Percentiles rank a stretch among this genome's conserved stretches.
These are phyloP conservation scores for Psilopsiagon aymara DNA, from an alignment of 2,113 vertebrate species.

Conservation along the genomic window DNA sequence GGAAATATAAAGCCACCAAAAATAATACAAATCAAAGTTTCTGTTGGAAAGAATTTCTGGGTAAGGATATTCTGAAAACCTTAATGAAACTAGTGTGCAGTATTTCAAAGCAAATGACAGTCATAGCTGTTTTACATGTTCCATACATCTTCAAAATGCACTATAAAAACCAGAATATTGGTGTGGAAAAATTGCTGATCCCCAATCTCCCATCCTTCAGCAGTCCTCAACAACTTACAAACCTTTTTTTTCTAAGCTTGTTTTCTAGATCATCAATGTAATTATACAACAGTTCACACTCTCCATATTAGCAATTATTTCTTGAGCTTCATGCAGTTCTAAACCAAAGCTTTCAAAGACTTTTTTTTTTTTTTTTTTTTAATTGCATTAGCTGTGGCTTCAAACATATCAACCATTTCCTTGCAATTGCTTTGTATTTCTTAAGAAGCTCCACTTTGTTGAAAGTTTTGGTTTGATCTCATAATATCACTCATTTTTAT, in stretches of 20 bases:
- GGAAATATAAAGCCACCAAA: conserved; percentile 57
- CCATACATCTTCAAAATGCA: background rate
- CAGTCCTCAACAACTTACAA: background rate
- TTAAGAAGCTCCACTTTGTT: background rate
- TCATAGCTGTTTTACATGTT: background rate
- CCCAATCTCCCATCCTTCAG: conserved; percentile 1
- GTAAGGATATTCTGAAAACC: background rate
- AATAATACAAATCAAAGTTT: conserved; percentile 47
- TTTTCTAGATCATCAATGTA: conserved; percentile 27
- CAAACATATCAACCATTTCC: conserved; percentile 24
- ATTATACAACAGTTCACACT: conserved; percentile 31
- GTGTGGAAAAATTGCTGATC: background rate
- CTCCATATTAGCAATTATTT: conserved; percentile 21
- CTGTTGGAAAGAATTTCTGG: background rate
- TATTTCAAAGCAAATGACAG: conserved; percentile 41
- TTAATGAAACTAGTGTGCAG: background rate
- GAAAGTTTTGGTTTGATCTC: conserved; percentile 44
- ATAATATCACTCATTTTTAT: conserved; percentile 9
- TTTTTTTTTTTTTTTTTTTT: background rate
- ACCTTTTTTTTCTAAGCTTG: background rate
- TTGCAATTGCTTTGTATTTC: background rate
- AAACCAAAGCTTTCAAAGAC: conserved; percentile 29
- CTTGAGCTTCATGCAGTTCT: background rate
- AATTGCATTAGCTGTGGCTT: conserved; percentile 36
- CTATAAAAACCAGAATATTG: background rate